Base-by-base conservation (phyloP, 2,797 vertebrate genomes). In the Microhierax caerulescens region DNA sequence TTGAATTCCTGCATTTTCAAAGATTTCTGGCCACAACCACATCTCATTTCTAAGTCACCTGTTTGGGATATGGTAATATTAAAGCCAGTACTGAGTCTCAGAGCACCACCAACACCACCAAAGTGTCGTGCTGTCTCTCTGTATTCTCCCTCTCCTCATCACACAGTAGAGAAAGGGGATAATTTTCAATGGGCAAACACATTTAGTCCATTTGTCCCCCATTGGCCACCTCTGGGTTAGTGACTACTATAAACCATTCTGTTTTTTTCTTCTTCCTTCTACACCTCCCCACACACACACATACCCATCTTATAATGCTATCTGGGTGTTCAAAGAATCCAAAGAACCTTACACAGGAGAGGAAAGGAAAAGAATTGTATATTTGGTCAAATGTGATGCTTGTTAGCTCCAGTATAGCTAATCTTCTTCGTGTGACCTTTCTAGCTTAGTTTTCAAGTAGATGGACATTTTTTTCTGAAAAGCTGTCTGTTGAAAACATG, bases 401-500 rank as follows among this genome's bases (percentile, higher is more conserved):
- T 96, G 48, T 74, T 96, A 84, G 50, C 60, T 96, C 37, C 68
- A 83, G 75, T 69, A 80, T 56, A 96, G 75, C 61, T 96, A 74
- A 97, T 97, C 59, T 95, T 97, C 91, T 94, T n/a, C 68, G 76
- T 89, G 78, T 88, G 93, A 96, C 85, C 75, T 97, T 95, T 89
- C 50, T 84, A 91, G 78, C 86, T 88, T 88, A 41, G 45, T 96
- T 96, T 97, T 96, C 94, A 97, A 88, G 95, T 87, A 95, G 79
- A 82, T 96, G 90, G 84, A 63, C 56, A 39, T 73, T 96, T 96
- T 87, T 83, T 95, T 64, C 54, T 97, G 91, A 95, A 97, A 95
- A 97, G 64, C 90, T 90, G 64, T 91, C 94, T 97, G 75, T 95
- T 96, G 75, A 96, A 97, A 98, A 95, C 94, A 91, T 93, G 65